These are phyloP conservation scores for Thinocorus orbignyianus DNA, from an alignment of 2,113 vertebrate species.

Conservation along the genomic window DNA sequence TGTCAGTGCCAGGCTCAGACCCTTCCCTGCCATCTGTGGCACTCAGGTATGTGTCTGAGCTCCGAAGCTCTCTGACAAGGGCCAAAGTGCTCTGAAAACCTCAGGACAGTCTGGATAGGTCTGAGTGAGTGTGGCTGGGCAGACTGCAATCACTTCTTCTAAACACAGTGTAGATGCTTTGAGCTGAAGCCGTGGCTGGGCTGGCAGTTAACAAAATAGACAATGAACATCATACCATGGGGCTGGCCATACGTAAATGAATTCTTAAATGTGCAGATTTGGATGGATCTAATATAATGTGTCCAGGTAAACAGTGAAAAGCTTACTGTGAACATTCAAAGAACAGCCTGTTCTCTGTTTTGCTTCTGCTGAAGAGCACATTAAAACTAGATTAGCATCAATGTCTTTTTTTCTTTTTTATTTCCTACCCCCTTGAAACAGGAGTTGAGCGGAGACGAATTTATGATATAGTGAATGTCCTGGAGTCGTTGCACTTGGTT, in stretches of 20 bases:
- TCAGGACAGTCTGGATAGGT: not conserved
- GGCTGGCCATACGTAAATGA: not conserved
- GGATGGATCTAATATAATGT: not conserved
- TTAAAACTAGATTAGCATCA: not conserved
- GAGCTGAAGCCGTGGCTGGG: not conserved
- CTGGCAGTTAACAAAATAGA: not conserved
- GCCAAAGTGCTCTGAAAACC: not conserved
- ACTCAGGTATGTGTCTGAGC: not conserved
- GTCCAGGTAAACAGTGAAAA: not conserved
- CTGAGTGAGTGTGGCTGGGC: not conserved
- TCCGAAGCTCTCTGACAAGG: not conserved
- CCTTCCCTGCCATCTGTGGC: not conserved
- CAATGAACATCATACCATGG: not conserved
- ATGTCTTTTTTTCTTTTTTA: not conserved
- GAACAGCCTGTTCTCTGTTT: not conserved
- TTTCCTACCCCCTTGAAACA: constrained; percentile 39
- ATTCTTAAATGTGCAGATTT: not conserved
- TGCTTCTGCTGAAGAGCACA: not conserved
- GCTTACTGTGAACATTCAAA: not conserved
- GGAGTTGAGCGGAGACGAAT: constrained; percentile 92
- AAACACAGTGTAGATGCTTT: not conserved
- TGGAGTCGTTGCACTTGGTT: constrained; percentile 90
- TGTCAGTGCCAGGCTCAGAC: not conserved
- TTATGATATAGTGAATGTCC: constrained; percentile 93
- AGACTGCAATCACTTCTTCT: not conserved